phyloP scores from a whole-genome alignment of 2,797 vertebrate species.

The Glyptemys insculpta region DNA sequence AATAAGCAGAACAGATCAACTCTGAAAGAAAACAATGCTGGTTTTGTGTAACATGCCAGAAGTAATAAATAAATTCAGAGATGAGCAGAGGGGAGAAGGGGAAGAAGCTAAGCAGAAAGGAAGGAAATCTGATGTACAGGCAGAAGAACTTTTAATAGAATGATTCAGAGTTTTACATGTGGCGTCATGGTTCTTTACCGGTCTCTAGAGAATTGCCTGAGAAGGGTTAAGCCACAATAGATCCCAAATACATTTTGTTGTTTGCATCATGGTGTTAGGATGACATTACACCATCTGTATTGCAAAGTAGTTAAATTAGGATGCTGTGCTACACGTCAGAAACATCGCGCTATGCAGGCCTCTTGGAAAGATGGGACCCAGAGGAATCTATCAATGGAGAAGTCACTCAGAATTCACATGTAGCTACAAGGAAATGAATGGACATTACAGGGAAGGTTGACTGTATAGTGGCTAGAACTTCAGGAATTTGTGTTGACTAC shows the following conservation, averaged over 20 bases:
- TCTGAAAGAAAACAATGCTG: constrained; percentile 2
- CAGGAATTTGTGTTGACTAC: neutral
- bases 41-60: constrained; percentile 24
- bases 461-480: neutral
- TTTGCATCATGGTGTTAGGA: constrained; percentile 9
- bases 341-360: too few relatives aligned
- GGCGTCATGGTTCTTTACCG: constrained; percentile 68
- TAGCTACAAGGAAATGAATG: constrained; percentile 63
- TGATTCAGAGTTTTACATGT: constrained; percentile 69
- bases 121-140: constrained; percentile 55
- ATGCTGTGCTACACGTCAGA: neutral
- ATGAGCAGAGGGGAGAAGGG: neutral
- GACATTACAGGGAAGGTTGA: neutral
- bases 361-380: neutral
- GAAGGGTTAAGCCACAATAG: constrained; percentile 67
- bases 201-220: constrained; percentile 66
- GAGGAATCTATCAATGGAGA: constrained; percentile 10
- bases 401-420: constrained; percentile 67
- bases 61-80: neutral
- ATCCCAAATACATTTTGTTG: constrained; percentile 61
- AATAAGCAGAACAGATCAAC: constrained; percentile 25
- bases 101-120: constrained; percentile 3
- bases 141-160: constrained; percentile 58
- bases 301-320: neutral
- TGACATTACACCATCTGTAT: constrained; percentile 38